Evolutionary conservation across 1,140 invertebrate species (phyloP).

Genomic region (Holcopasites calliopsidis): DNA sequence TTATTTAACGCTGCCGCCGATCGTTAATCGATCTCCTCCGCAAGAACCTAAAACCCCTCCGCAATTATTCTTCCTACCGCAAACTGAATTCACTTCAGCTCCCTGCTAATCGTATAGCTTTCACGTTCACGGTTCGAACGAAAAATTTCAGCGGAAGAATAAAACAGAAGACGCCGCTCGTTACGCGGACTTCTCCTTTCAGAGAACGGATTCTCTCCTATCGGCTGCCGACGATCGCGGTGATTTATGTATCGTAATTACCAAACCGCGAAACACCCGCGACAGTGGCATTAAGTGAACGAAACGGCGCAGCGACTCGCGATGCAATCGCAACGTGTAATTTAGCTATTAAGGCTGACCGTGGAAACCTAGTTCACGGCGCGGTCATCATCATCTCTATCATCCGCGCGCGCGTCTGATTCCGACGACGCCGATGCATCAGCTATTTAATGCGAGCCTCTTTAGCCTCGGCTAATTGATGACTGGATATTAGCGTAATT

Average conservation of each 20-base stretch:
- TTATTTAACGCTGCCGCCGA: constrained; percentile 35
- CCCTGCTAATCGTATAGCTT: neutral
- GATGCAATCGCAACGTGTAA: constrained; percentile 50
- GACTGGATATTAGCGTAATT: constrained; percentile 77
- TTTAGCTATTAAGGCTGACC: constrained; percentile 55
- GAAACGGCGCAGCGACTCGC: constrained; percentile 21
- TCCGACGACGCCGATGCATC: constrained; percentile 71
- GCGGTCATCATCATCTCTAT: constrained; percentile 54
- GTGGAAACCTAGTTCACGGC: constrained; percentile 55
- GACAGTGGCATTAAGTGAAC: constrained; percentile 10
- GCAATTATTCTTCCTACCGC: too few species aligned
- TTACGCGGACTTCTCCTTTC: neutral
- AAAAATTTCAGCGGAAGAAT: neutral
- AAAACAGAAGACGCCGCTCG: too few species aligned
- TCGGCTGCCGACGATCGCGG: constrained; percentile 7
- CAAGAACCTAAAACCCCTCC: too few species aligned
- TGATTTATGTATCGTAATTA: constrained; percentile 29
- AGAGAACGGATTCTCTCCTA: neutral
- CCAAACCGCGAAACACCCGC: constrained; percentile 25
- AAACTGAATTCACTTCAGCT: too few species aligned
- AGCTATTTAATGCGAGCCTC: constrained; percentile 75
- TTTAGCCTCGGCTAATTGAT: constrained; percentile 77
- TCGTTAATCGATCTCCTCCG: constrained; percentile 7
- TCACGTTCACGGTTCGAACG: neutral
- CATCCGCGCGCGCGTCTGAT: constrained; percentile 33